Evolutionary conservation across 2,113 vertebrate genomes (phyloP).

Genomic region (Tricholaema leucomelas): DNA sequence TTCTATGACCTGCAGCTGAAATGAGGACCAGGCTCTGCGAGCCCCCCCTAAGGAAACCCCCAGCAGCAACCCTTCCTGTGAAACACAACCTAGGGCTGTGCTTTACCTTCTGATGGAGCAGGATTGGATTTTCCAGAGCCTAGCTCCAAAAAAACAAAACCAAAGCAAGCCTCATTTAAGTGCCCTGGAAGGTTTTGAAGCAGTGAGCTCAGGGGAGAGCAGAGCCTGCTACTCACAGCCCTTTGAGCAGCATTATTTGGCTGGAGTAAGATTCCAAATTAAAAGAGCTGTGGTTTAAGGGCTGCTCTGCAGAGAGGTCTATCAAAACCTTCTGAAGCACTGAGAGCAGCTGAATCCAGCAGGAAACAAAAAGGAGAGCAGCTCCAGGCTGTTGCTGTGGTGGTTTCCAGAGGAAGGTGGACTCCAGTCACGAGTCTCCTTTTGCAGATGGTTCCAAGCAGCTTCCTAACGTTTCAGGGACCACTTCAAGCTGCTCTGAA

Average conservation of each 20-base stretch:
- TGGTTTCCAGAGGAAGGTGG: neutral
- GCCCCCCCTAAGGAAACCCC: neutral
- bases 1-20: neutral
- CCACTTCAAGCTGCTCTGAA: neutral
- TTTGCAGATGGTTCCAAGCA: neutral
- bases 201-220: neutral
- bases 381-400: neutral
- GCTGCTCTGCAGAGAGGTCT: constrained; percentile 9
- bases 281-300: constrained; percentile 52
- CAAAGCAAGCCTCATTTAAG: neutral
- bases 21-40: neutral
- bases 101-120: constrained; percentile 7
- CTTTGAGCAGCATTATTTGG: constrained; percentile 12
- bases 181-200: constrained; percentile 27
- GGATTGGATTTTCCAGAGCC: constrained; percentile 14
- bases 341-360: neutral
- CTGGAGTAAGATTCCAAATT: constrained; percentile 59
- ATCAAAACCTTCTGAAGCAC: neutral
- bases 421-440: neutral
- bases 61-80: neutral
- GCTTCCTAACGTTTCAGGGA: neutral
- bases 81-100: neutral
- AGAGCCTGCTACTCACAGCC: neutral
- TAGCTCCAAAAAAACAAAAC: neutral
- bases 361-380: neutral